A percentile compares a stretch with the other conserved stretches of the same genome.
Conservation (phyloP, 2,113 vertebrate genomes). For the Chionomys nivalis region DNA sequence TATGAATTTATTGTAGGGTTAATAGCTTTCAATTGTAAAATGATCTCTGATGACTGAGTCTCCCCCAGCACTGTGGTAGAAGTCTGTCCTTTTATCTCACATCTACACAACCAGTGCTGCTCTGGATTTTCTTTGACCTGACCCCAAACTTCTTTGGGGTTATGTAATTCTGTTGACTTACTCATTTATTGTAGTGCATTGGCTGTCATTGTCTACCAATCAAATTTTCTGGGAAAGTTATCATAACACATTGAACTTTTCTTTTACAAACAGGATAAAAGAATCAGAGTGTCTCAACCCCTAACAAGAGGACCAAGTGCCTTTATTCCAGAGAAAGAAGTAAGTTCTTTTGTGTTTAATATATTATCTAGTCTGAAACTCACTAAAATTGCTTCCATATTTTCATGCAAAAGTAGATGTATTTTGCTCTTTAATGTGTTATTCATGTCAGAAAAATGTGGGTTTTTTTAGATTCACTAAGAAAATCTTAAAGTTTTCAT, state of each 20-base stretch:
- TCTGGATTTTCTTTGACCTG: background rate
- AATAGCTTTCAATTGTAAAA: background rate
- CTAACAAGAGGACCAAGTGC: conserved; percentile 92
- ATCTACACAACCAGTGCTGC: background rate
- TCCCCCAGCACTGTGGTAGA: background rate
- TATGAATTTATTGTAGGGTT: background rate
- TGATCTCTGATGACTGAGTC: background rate
- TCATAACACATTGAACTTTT: conserved; percentile 63
- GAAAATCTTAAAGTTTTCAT: conserved; percentile 9
- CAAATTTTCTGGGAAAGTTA: conserved; percentile 44
- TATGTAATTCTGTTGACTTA: conserved; percentile 37
- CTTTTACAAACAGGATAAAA: conserved; percentile 87
- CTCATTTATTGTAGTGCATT: background rate
- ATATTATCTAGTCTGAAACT: background rate
- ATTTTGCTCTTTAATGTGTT: conserved; percentile 49
- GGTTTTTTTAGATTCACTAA: conserved; percentile 32
- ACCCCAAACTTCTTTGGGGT: background rate
- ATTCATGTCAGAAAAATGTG: conserved; percentile 25
- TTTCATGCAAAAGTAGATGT: background rate
- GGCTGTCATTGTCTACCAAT: background rate
- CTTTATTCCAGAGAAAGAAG: conserved; percentile 93
- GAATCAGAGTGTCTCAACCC: conserved; percentile 86
- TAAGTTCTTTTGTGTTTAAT: conserved; percentile 79
- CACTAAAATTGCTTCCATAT: background rate
- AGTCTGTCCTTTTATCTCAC: background rate